phyloP scores from a whole-genome alignment of 2,888 invertebrate species.

The Trachelus tabidus region DNA sequence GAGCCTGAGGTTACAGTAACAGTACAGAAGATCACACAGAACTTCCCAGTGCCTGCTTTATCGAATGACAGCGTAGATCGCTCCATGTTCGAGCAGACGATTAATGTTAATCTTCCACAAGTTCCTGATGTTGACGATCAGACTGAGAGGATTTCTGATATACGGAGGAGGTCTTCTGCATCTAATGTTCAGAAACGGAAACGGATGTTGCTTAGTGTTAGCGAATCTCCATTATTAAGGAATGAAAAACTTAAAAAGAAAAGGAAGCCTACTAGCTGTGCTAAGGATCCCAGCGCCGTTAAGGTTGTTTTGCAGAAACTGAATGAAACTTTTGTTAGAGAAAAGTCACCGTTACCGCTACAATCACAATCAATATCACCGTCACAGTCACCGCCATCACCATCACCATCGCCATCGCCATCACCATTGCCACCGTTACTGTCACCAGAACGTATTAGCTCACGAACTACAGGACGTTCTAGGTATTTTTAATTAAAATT shows the following conservation, averaged over 20 bases:
- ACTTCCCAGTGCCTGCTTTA: background rate
- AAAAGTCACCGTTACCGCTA: slow-evolving; percentile 5
- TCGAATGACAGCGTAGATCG: background rate
- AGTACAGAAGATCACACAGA: slow-evolving; percentile 26
- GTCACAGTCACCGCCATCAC: too few species aligned
- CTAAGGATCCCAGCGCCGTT: slow-evolving; percentile 53
- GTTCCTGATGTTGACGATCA: background rate
- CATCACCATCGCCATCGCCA: too few species aligned
- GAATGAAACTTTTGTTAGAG: slow-evolving; percentile 33
- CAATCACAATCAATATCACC: too few species aligned
- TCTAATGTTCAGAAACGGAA: background rate
- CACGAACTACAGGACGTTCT: slow-evolving; percentile 7
- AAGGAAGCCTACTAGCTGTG: slow-evolving; percentile 1
- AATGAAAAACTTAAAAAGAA: slow-evolving; percentile 22
- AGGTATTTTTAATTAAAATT: background rate
- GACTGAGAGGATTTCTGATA: background rate
- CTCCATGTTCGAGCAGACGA: background rate
- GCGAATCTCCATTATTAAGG: slow-evolving; percentile 18
- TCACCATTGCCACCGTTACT: background rate
- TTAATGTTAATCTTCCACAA: background rate
- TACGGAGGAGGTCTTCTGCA: background rate
- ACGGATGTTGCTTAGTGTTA: slow-evolving; percentile 13
- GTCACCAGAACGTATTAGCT: background rate
- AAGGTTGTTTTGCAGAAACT: slow-evolving; percentile 58
- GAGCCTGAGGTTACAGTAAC: slow-evolving; percentile 48